Conservation (phyloP, 2,888 invertebrate species). For the Branchellion lobata region DNA sequence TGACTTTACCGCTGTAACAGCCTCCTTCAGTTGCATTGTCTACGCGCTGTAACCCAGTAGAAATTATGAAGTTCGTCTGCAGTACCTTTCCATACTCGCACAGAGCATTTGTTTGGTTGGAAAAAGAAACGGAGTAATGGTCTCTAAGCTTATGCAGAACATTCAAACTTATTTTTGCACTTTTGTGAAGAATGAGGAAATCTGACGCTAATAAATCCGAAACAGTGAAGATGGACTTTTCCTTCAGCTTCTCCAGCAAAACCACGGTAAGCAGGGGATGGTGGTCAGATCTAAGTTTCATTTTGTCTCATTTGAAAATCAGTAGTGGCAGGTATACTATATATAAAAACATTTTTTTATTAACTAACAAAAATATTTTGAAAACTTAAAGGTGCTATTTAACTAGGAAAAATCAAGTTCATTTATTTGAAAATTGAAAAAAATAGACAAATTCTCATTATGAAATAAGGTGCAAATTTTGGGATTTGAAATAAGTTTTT, state of each 20-base stretch:
- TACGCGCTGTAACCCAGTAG: neutral
- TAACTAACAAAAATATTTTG: too few species aligned
- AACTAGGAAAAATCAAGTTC: too few species aligned
- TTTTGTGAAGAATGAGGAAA: neutral
- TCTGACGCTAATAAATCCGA: neutral
- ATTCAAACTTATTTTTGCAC: neutral
- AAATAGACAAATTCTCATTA: too few species aligned
- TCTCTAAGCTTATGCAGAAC: neutral
- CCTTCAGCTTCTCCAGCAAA: neutral
- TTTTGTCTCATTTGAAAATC: neutral
- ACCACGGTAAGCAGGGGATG: neutral
- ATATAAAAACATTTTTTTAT: too few species aligned
- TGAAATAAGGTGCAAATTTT: too few species aligned
- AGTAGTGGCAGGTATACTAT: too few species aligned
- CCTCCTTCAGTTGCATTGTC: neutral
- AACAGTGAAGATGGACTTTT: neutral
- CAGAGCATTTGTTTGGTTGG: neutral
- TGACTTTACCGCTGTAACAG: neutral
- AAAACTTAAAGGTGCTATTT: too few species aligned
- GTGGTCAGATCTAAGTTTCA: neutral
- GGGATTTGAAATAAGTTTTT: too few species aligned
- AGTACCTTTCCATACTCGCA: neutral
- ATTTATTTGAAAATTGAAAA: too few species aligned
- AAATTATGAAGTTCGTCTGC: constrained; percentile 1
- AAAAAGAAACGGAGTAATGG: neutral